Evolutionary conservation across 2,888 invertebrate genomes (phyloP), one percentile per base, ranked within the genome.

Genomic region (Neoaliturus tenellus): DNA sequence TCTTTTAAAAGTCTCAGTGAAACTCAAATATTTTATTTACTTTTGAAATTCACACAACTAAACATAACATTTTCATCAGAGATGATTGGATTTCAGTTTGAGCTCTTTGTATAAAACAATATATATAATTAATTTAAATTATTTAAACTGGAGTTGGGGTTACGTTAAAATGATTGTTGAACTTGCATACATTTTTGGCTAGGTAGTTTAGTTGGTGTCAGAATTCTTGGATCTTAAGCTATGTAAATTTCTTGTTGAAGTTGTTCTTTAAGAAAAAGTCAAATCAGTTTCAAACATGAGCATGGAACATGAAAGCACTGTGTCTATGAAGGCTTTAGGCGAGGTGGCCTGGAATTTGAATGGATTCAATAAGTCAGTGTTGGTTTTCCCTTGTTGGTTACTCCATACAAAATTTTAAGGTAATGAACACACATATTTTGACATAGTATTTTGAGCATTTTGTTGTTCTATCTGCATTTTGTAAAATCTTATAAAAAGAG

Each of bases 181-280:
- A 62, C 62, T 28, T 62, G 62, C 62, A 17, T 55, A 62, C 28
- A 62, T 17, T 62, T 25, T 62, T 28, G 28, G 62, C 25, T 20
- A 28, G 31, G 62, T 62, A 62, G 62, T 62, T 28, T 62, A 62
- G 62, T 62, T 62, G 62, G 62, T 62, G 62, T 62, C 62, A 62
- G 62, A 62, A 62, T 62, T 62, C 10, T 62, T 28, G 62, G 62
- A 62, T 62, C 62, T 14, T 62, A 62, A 62, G 62, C 62, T 62
- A 31, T 31, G 17, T 62, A 62, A 62, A 62, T 62, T 31, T 55
- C 23, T 62, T 62, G 62, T 62, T 62, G 31, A 62, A 62, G 62
- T 28, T 62, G 62, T 62, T 62, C 31, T 25, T 62, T 28, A 62
- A 31, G 10, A 51, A 17, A 62, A 62, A 62, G 31, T 62, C 10